Conservation (phyloP, 1,140 invertebrate genomes). For the Chironomus tepperi region DNA sequence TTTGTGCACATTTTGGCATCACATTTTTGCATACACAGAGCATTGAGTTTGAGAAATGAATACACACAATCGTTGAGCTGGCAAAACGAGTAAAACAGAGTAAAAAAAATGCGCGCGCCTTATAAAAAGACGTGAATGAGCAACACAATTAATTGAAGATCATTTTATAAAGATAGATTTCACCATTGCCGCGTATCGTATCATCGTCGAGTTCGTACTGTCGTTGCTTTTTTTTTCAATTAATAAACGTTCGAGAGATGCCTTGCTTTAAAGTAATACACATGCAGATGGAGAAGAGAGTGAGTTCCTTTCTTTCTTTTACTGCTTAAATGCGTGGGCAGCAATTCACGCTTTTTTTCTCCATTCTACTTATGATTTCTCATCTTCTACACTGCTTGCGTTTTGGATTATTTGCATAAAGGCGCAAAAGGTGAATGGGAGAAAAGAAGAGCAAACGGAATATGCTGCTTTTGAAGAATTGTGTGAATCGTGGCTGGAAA, state of each 20-base stretch:
- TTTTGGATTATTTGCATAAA: background rate
- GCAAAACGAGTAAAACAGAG: background rate
- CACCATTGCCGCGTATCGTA: background rate
- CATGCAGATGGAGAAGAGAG: background rate
- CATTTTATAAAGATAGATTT: conserved; percentile 9
- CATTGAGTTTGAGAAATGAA: background rate
- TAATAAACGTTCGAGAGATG: conserved; percentile 9
- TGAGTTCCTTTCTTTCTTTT: no score
- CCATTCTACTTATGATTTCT: background rate
- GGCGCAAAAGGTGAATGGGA: no score
- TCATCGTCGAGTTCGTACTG: background rate
- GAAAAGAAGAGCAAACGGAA: no score
- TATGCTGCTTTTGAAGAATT: no score
- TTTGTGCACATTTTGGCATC: background rate
- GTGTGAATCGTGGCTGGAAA: background rate
- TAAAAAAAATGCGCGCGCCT: background rate
- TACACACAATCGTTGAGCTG: background rate
- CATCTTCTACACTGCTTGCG: background rate
- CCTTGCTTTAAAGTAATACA: background rate
- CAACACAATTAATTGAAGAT: conserved; percentile 22
- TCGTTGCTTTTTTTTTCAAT: conserved; percentile 18
- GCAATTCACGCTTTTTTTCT: conserved; percentile 1
- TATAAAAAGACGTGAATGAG: conserved; percentile 7
- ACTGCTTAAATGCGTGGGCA: background rate
- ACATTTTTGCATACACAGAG: background rate